Evolutionary conservation across 2,888 invertebrate species (phyloP), one percentile per base, ranked within the genome.

Genomic region (Galerucella calmariensis): DNA sequence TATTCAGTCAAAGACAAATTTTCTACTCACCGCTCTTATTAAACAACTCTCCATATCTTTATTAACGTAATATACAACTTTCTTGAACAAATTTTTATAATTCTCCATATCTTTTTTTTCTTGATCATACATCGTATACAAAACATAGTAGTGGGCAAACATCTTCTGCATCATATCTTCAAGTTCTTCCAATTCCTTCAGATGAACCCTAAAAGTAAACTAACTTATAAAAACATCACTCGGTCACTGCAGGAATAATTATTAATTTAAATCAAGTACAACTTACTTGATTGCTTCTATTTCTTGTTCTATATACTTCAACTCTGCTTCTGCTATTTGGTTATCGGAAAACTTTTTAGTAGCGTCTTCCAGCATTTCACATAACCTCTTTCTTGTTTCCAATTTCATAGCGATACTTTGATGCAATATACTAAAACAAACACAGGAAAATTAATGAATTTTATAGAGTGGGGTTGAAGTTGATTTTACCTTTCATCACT

Each of bases 91-190:
- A 46, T 69, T 70, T n/a, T 77, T 77, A 2, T 77, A 74, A 58
- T 67, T 53, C 35, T 79, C 75, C 51, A 83, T 78, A 62, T 81
- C 78, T 27, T 77, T 73, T 41, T 76, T 79, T 67, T 82, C 80
- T 70, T 77, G 68, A 12, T 67, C 62, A 58, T 79, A 80, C 59
- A 83, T 62, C 20, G 70, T 78, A 9, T 62, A 72, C n/a, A 81
- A 74, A 58, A 80, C 48, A 1, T 69, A 46, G 61, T 78, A 80
- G 66, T 79, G 74, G 2, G 80, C 67, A 27, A 81, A 66, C 59
- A 78, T 71, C 63, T 79, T 76, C 2, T 61, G 72, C 6, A 82
- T 58, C 11, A 72, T 59, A 61, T 77, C 75, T 63, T 79, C 75
- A 12, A 81, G 73, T 59, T 77, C 77, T 12, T 72, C 68, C 16